Evolutionary conservation across 2,888 invertebrate species (phyloP).

Genomic region (Apamea sordens): DNA sequence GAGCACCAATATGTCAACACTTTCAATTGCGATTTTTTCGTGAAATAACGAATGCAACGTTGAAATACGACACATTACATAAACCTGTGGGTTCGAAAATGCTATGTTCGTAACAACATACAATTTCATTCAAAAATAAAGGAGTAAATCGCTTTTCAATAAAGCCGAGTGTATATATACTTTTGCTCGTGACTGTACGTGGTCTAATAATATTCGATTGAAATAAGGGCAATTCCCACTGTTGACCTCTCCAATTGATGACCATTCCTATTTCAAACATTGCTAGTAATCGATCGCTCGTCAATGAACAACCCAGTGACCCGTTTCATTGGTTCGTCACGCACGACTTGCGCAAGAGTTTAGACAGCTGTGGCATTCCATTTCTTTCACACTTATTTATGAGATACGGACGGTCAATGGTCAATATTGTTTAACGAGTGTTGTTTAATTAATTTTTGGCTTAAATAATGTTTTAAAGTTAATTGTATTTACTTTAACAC

Average conservation of each 20-base stretch:
- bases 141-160: too few relatives aligned
- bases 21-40: too few relatives aligned
- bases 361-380: constrained; percentile 46
- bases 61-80: too few relatives aligned
- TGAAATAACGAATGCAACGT: too few relatives aligned
- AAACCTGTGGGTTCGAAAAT: too few relatives aligned
- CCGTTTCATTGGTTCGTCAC: constrained; percentile 32
- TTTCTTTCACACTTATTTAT: constrained; percentile 36
- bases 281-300: constrained; percentile 34
- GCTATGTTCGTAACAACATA: too few relatives aligned
- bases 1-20: too few relatives aligned
- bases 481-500: constrained; percentile 1
- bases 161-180: too few relatives aligned
- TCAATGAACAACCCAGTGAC: constrained; percentile 57
- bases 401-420: constrained; percentile 9
- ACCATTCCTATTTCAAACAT: constrained; percentile 41
- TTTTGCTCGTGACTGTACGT: background rate
- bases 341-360: constrained; percentile 58
- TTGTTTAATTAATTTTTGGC: background rate
- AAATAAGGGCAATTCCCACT: background rate
- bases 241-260: background rate
- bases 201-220: background rate
- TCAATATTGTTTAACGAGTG: constrained; percentile 16
- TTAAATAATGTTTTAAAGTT: background rate
- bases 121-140: too few relatives aligned